phyloP scores from a whole-genome alignment of 2,888 invertebrate genomes.

The Melitaea athalia region DNA sequence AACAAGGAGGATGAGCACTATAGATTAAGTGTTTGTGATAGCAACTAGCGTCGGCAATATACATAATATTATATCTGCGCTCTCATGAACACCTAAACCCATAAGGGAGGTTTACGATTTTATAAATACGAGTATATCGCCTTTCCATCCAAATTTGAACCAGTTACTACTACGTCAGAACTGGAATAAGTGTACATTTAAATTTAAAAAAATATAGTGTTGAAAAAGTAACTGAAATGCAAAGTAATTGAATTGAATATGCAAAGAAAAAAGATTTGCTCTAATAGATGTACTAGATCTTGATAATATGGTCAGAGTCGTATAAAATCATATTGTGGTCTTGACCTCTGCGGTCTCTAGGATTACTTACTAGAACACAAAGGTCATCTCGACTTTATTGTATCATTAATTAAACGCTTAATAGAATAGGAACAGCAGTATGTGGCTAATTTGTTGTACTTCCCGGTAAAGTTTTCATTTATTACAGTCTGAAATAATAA shows the following conservation, averaged over 20 bases:
- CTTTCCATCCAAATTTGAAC: too few relatives aligned
- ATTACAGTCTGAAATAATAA: neutral
- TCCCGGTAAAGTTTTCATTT: constrained; percentile 19
- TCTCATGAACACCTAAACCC: too few relatives aligned
- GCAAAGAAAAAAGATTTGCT: neutral
- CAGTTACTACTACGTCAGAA: too few relatives aligned
- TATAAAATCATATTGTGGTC: constrained; percentile 36
- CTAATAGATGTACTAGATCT: constrained; percentile 18
- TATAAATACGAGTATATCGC: too few relatives aligned
- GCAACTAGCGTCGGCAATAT: neutral
- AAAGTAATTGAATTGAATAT: neutral
- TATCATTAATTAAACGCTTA: constrained; percentile 39
- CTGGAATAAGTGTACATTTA: too few relatives aligned
- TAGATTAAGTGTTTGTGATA: neutral
- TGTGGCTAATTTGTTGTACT: constrained; percentile 21
- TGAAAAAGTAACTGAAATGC: neutral
- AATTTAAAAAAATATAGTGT: too few relatives aligned
- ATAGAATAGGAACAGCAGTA: constrained; percentile 30
- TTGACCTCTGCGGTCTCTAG: constrained; percentile 41
- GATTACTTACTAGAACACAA: constrained; percentile 38
- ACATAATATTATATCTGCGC: neutral
- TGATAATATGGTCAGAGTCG: constrained; percentile 23
- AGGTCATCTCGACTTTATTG: constrained; percentile 37
- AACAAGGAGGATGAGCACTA: too few relatives aligned
- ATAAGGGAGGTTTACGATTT: too few relatives aligned